Evolutionary conservation across 2,888 invertebrate species (phyloP), one percentile per base, ranked within the genome.

Genomic region (Latrodectus elegans): DNA sequence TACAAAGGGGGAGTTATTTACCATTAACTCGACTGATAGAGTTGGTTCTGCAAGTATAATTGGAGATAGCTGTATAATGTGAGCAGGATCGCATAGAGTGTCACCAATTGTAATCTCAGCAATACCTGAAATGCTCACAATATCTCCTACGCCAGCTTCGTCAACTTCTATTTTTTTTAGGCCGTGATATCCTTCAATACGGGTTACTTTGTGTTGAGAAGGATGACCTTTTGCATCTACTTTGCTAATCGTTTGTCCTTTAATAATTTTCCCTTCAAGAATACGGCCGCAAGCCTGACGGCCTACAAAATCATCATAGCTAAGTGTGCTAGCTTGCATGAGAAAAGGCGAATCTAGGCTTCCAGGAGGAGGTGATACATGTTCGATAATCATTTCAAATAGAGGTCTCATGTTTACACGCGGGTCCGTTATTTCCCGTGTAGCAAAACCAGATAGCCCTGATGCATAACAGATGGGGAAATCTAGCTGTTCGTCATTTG

Each of bases 381-480:
- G 52, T 10, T 73, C 53, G 11, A 73, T 12, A 52, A 73, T 52
- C 12, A 51, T 11, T 10, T 11, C 51, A 73, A 73, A 73, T 73
- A 73, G 53, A n/a, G 73, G 73, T 8, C 15, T 22, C 17, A 73
- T 10, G 53, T 73, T 53, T 73, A 14, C n/a, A 8, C 53, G n/a
- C 17, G 14, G n/a, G 15, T 49, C 53, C 14, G 11, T 8, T 51
- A 52, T n/a, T 17, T 22, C 49, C 14, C 52, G 51, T n/a, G 15
- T 51, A 12, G 52, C 51, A 15, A 14, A 52, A 14, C 73, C 67
- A 15, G 11, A 22, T 17, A 12, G 11, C 12, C 38, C 71, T 49
- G 71, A 71, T 38, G 71, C 71, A 71, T 71, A 71, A 11, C 15
- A 12, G 10, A 71, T 38, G 22, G 71, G 71, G 38, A 71, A 71